A percentile compares a stretch with the other conserved stretches of the same genome.
Evolutionary conservation across 53 echinoderm and acorn worm species (phyloP).

Genomic region (Astropecten irregularis): DNA sequence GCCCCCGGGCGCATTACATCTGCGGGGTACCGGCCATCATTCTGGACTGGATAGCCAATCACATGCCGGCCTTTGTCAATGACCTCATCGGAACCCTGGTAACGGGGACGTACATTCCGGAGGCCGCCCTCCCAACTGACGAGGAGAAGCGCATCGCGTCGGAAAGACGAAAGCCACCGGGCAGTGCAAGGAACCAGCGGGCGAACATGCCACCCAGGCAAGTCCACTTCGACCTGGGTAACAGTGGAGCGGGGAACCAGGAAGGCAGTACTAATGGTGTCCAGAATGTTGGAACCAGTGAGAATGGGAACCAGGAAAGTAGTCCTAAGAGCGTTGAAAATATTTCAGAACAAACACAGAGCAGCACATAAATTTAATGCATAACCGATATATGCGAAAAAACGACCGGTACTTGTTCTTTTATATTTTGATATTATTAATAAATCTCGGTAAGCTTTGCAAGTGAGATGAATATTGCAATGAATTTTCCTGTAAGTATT

Average conservation of each 20-base stretch:
- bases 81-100: conserved; percentile 41
- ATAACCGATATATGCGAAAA: neutral
- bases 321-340: neutral
- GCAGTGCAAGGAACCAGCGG: conserved; percentile 37
- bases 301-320: conserved; percentile 30
- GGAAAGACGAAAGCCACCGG: conserved; percentile 4
- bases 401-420: neutral
- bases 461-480: neutral
- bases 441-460: neutral
- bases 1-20: conserved; percentile 73
- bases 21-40: conserved; percentile 58
- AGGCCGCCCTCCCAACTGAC: conserved; percentile 29
- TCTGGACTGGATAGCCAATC: conserved; percentile 55
- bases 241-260: conserved; percentile 8
- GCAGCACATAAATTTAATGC: conserved; percentile 12
- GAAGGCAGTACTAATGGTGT: conserved; percentile 29
- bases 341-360: neutral
- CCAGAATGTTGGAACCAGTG: conserved; percentile 32
- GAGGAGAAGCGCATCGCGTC: neutral
- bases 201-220: conserved; percentile 47
- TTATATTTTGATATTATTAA: neutral
- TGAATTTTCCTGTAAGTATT: conserved; percentile 12
- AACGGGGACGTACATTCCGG: conserved; percentile 55
- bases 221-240: conserved; percentile 45
- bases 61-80: conserved; percentile 56